phyloP scores from a whole-genome alignment of 2,113 vertebrate genomes.

The Centropus unirufus region DNA sequence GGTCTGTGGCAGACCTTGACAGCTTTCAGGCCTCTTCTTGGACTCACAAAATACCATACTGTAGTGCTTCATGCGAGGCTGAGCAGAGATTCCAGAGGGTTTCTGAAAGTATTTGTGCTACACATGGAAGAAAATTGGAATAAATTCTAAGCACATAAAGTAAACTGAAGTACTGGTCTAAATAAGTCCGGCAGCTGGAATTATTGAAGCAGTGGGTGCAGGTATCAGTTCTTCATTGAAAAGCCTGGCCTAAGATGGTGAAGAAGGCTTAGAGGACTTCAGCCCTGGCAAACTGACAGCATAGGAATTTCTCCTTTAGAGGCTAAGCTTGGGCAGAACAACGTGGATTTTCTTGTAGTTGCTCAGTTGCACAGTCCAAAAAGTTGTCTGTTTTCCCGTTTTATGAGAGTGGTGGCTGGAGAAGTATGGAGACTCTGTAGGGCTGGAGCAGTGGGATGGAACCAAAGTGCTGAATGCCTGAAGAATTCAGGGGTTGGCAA shows the following conservation, averaged over 20 bases:
- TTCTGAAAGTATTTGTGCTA: not conserved
- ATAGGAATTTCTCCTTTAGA: not conserved
- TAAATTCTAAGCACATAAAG: not conserved
- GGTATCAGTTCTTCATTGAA: not conserved
- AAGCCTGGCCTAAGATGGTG: not conserved
- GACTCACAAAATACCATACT: not conserved
- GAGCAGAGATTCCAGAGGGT: not conserved
- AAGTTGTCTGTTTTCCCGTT: not conserved
- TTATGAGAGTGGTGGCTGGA: not conserved
- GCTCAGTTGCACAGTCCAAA: not conserved
- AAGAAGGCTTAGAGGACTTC: not conserved
- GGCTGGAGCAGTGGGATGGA: not conserved
- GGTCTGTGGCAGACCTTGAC: not conserved
- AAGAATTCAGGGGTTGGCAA: not conserved
- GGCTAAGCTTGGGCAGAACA: not conserved
- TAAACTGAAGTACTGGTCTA: not conserved
- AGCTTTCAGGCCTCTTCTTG: not conserved
- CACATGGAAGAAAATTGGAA: not conserved
- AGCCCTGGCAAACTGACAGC: not conserved
- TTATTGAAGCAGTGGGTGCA: no score
- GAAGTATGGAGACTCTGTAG: conserved; percentile 18
- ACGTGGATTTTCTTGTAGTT: conserved; percentile 57
- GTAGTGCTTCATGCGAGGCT: not conserved
- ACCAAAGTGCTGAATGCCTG: not conserved
- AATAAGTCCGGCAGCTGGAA: not conserved